Base-by-base conservation (phyloP, 1,140 invertebrate genomes). In the Halyomorpha halys region DNA sequence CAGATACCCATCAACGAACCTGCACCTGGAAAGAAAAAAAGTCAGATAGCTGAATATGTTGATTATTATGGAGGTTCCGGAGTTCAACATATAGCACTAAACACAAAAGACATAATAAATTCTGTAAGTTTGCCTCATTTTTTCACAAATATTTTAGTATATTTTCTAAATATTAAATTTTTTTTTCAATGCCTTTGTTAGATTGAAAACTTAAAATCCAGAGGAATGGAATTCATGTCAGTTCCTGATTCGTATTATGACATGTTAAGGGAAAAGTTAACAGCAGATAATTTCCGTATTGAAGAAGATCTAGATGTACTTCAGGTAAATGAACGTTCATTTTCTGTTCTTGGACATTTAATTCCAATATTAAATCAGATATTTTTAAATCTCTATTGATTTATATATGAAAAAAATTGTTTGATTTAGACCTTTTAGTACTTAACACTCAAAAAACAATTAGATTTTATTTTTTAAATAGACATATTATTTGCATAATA, bases 41-140 rank as follows among this genome's bases (percentile, higher is more conserved):
- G 94, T 64, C 97, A 99, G 78, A 98, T 99, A 69, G 84, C 97
- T 77, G 97, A 99, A 76, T 99, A 93, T 76, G 92, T 98, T 3
- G 96, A 99, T 71, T 99, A 98, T 73, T 97, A 99, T 75, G 96
- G 95, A 0, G 92, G 94, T 3, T 87, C 93, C 18, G 97, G 97
- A 0, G 94, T 99, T 13, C 97, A 99, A 75, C 97, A 99, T 72
- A 97, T 99, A 71, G 97, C 97, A 19, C 79, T 99, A 1, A 97
- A 95, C 73, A 96, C 94, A 0, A 77, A 84, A 66, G 85, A 99
- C 71, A 98, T 99, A 71, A 94, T 99, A 66, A 73, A 75, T 59
- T 80, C 91, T 23, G 92, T 96, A 78, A 84, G 81, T 77, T 19
- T n/a, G 2, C 14, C 19, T 49, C 1, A 25, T 49, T 21, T 61